Evolutionary conservation across 2,113 vertebrate genomes (phyloP).

Genomic region (Platysteira castanea): DNA sequence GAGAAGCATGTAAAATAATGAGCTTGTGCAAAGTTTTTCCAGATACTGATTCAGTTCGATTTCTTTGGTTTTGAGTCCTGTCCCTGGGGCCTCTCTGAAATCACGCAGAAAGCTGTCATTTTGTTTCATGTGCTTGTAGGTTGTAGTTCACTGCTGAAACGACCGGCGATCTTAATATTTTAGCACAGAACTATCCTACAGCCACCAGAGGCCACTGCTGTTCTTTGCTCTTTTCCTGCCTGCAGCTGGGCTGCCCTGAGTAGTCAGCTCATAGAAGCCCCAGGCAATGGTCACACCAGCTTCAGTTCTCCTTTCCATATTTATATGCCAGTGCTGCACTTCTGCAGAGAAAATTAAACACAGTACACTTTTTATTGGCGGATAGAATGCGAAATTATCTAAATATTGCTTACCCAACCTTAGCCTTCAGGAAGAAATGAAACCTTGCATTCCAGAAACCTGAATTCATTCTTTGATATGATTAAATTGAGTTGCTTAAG

Average conservation of each 20-base stretch:
- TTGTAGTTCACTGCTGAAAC: neutral
- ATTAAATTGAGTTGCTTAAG: neutral
- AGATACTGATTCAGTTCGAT: neutral
- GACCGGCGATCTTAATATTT: fast-evolving
- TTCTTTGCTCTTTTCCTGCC: neutral
- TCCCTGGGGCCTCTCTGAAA: neutral
- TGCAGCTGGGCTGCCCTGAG: neutral
- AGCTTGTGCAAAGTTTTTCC: neutral
- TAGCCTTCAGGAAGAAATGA: neutral
- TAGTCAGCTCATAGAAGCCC: neutral
- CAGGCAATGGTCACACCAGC: neutral
- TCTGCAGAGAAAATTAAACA: neutral
- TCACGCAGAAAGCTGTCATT: neutral
- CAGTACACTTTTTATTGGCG: neutral
- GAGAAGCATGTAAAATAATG: neutral
- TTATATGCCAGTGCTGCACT: neutral
- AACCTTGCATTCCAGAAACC: neutral
- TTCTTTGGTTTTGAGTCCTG: neutral
- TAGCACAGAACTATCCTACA: neutral
- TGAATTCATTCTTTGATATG: neutral
- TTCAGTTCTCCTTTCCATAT: neutral
- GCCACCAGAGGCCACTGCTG: constrained; percentile 57
- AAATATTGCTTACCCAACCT: neutral
- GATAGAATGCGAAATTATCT: neutral
- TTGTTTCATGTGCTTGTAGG: neutral